Base-by-base conservation (phyloP, 64 coral and sea anemone genomes). In the Stichodactyla mertensii region DNA sequence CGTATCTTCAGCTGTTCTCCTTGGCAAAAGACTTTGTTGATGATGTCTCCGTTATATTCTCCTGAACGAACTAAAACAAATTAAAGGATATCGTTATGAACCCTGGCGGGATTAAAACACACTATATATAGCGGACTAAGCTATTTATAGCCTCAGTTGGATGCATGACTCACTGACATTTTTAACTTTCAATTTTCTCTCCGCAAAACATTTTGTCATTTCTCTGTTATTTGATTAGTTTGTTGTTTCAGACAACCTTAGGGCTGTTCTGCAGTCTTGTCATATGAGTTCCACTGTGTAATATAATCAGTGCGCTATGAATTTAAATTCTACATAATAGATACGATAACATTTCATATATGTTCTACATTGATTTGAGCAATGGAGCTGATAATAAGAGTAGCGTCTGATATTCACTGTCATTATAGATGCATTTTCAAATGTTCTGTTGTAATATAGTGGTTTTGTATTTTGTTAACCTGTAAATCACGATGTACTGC, bases 21-120 rank as follows among this genome's bases (percentile, higher is more conserved):
- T 77, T 92, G 59, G 26, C 90, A 92, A 16, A 27, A 10, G 18
- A 92, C 61, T 16, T 55, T 64, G 55, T 18, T 74, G 27, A 31
- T 23, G 23, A 74, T 74, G 1, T 28, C 69, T 26, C 7, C 69
- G n/a, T 31, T 9, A 23, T 12, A 26, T 74, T 74, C 69, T 74
- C 69, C 24, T 27, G 24, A 28, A 12, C 69, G 69, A 74, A 74
- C 69, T 74, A 31, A 7, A 74, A 31, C 8, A 31, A 45, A 45
- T 45, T 45, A 13, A 57, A 2, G 7, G 13, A 57, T 13, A 58
- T 15, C 56, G 14, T 58, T 15, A 58, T 15, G 1, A 11, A 58
- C 14, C 56, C 56, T 58, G 14, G 56, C 14, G 2, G 8, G 56
- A 58, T 11, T 15, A 15, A 2, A 45, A 45, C 3, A 45, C 36